Evolutionary conservation across 2,888 invertebrate species (phyloP).

Genomic region (Hypselothyrea guttata): DNA sequence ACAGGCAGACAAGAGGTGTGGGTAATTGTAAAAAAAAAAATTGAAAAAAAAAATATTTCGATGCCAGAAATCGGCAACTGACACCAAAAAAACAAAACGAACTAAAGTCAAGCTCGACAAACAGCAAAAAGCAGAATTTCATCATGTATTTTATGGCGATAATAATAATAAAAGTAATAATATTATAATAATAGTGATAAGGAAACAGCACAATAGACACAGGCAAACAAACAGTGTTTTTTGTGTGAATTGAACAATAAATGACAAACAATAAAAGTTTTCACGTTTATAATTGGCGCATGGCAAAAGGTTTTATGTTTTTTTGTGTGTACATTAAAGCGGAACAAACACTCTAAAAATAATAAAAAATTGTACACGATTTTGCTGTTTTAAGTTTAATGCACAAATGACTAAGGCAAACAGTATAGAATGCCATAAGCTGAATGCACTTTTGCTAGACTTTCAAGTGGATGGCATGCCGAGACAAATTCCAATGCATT

Average conservation of each 20-base stretch:
- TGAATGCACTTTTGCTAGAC: too few relatives aligned
- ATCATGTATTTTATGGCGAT: constrained; percentile 30
- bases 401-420: too few relatives aligned
- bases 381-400: too few relatives aligned
- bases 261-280: constrained; percentile 24
- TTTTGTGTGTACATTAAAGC: constrained; percentile 19
- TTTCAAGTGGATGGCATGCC: too few relatives aligned
- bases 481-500: too few relatives aligned
- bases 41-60: constrained; percentile 24
- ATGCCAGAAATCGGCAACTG: constrained; percentile 29
- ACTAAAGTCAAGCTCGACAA: constrained; percentile 26
- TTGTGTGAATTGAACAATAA: constrained; percentile 45
- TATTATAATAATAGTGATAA: constrained; percentile 27
- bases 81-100: constrained; percentile 18
- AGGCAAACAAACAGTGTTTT: too few relatives aligned
- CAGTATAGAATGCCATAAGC: too few relatives aligned
- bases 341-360: not conserved
- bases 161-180: constrained; percentile 26
- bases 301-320: constrained; percentile 14
- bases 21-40: constrained; percentile 24
- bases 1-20: constrained; percentile 1
- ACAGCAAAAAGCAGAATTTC: constrained; percentile 33
- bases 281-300: constrained; percentile 41
- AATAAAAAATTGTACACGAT: too few relatives aligned
- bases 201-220: constrained; percentile 16